phyloP scores from a whole-genome alignment of 2,888 invertebrate genomes.

The Eilema griseolum region DNA sequence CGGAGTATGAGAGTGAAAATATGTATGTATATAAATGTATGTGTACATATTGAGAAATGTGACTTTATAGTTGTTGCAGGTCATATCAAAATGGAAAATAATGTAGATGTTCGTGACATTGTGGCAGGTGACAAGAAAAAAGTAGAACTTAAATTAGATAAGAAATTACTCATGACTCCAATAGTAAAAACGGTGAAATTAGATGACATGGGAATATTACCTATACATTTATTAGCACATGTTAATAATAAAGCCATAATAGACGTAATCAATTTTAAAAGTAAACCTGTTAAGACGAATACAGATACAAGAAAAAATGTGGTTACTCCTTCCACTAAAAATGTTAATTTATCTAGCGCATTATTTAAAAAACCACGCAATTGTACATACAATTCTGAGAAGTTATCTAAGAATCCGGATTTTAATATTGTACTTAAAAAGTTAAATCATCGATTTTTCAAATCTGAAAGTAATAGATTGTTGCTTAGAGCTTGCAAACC shows the following conservation, averaged over 20 bases:
- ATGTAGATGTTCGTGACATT: neutral
- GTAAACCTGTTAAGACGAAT: slow-evolving; percentile 62
- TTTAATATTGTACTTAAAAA: slow-evolving; percentile 78
- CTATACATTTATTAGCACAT: slow-evolving; percentile 47
- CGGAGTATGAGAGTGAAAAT: too few species aligned
- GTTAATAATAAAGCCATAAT: slow-evolving; percentile 59
- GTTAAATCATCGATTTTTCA: slow-evolving; percentile 70
- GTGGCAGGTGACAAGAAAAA: slow-evolving; percentile 5
- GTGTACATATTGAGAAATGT: neutral
- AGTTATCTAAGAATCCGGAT: slow-evolving; percentile 80
- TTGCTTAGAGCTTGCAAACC: slow-evolving; percentile 72
- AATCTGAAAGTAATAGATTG: slow-evolving; percentile 65
- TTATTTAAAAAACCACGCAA: slow-evolving; percentile 72
- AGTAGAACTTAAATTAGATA: slow-evolving; percentile 62
- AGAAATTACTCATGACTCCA: slow-evolving; percentile 72
- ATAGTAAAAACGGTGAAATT: slow-evolving; percentile 72
- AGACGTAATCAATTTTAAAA: slow-evolving; percentile 63
- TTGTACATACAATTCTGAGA: slow-evolving; percentile 70
- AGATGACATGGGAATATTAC: slow-evolving; percentile 68
- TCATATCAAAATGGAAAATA: neutral
- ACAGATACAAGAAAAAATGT: neutral
- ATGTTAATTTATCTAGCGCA: slow-evolving; percentile 64
- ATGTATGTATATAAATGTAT: too few species aligned
- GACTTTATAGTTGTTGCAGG: neutral
- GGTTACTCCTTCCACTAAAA: slow-evolving; percentile 31